Conservation (phyloP, 2,113 vertebrate genomes). For the Columba janthina region DNA sequence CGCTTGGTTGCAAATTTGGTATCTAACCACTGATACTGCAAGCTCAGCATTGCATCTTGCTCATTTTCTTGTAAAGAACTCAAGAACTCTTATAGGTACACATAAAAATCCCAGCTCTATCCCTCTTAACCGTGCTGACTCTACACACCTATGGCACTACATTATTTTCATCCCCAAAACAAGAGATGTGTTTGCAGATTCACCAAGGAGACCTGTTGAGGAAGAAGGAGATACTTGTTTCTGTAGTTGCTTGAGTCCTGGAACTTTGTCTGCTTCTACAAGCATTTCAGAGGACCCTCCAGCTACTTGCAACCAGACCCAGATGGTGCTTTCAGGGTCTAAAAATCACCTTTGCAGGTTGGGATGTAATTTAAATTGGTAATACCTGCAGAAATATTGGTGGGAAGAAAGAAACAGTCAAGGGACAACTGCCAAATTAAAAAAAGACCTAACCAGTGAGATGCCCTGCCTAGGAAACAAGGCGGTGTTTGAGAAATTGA, state of each 20-base stretch:
- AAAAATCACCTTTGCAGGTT: not conserved
- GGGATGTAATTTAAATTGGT: not conserved
- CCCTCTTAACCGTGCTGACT: not conserved
- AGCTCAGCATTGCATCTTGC: not conserved
- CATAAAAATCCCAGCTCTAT: not conserved
- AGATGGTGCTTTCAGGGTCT: not conserved
- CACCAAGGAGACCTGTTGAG: not conserved
- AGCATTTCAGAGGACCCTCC: not conserved
- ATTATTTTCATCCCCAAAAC: not conserved
- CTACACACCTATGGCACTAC: not conserved
- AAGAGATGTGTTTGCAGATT: not conserved
- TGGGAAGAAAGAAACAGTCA: not conserved
- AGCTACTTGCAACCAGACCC: not conserved
- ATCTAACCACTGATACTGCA: not conserved
- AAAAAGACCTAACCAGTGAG: not conserved
- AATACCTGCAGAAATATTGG: not conserved
- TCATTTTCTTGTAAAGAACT: not conserved
- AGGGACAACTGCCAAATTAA: not conserved
- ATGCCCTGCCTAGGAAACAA: not conserved
- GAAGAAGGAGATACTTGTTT: not conserved
- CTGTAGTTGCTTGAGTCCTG: not conserved
- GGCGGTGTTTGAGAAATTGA: accelerated
- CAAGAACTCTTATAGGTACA: not conserved
- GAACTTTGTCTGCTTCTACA: not conserved
- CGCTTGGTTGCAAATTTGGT: not conserved